Percentiles rank a stretch among this genome's conserved stretches.
These are phyloP conservation scores for Cyprinella venusta DNA, from an alignment of 2,797 vertebrate species.

Conservation along the genomic window DNA sequence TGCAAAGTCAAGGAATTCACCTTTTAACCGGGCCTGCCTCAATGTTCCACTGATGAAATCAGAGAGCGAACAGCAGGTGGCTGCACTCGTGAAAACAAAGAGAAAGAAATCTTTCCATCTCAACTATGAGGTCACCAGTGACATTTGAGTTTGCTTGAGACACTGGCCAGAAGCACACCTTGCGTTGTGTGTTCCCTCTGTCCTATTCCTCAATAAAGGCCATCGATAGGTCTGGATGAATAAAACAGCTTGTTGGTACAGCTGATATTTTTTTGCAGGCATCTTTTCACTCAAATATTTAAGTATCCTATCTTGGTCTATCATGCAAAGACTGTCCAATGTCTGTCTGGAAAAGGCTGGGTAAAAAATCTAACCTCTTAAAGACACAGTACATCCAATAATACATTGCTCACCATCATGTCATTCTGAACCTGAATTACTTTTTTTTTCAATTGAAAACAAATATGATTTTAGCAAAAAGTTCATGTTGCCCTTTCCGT, in stretches of 20 bases:
- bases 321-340: background rate
- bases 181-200: background rate
- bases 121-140: background rate
- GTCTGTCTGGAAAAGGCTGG: background rate
- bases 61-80: constrained; percentile 12
- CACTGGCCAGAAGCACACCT: background rate
- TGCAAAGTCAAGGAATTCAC: background rate
- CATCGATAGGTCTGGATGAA: background rate
- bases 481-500: background rate
- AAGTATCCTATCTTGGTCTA: background rate
- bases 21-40: background rate
- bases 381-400: background rate
- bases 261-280: constrained; percentile 20
- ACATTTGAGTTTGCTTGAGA: background rate
- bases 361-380: background rate
- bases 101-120: constrained; percentile 13
- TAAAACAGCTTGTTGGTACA: constrained; percentile 31
- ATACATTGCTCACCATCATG: background rate
- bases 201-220: background rate
- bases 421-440: background rate
- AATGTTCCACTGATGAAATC: constrained; percentile 3
- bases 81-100: background rate
- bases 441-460: background rate
- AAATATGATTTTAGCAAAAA: background rate
- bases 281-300: constrained; percentile 27